Evolutionary conservation across 1,140 invertebrate genomes (phyloP), one percentile per base, ranked within the genome.

Genomic region (Leptonema lineaticorne): DNA sequence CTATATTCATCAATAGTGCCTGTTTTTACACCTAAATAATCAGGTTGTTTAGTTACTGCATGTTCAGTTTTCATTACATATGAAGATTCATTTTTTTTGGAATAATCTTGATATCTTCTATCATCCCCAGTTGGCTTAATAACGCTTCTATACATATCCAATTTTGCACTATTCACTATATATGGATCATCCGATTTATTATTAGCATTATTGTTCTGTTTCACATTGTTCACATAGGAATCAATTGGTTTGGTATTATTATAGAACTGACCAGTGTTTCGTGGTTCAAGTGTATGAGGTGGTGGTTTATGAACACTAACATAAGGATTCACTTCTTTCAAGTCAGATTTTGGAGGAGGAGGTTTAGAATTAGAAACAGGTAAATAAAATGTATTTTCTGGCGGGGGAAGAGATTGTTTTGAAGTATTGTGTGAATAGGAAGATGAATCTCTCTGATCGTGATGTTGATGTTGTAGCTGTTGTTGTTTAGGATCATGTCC

Each of bases 81-180:
- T 16, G 2, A 16, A 3, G n/a, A 9, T 4, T 29, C 45, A 26
- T 53, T 63, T 20, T 59, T 58, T 57, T 67, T 64, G 2, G 59
- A 56, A 41, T 71, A 68, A 20, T 71, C 70, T 41, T 65, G 70
- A 22, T 72, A 72, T n/a, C 67, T 26, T 14, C 63, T 63, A 24
- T 28, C 29, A 16, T 60, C 57, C 20, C 16, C 24, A 0, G 69
- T 46, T 14, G 69, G 64, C 41, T 71, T 71, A 8, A 71, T 71
- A 14, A 71, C 69, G 26, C 69, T 60, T 16, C 41, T 27, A 24
- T 69, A 69, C 59, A 59, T 29, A 1, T 69, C 59, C 24, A 37
- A 27, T 37, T 63, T 58, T 4, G 65, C 20, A 50, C 64, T 71
- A 18, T 68, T 68, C 14, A 24, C 28, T 37, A 67, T 58, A 57